Evolutionary conservation across 2,797 vertebrate species (phyloP).

Genomic region (Threskiornis aethiopicus): DNA sequence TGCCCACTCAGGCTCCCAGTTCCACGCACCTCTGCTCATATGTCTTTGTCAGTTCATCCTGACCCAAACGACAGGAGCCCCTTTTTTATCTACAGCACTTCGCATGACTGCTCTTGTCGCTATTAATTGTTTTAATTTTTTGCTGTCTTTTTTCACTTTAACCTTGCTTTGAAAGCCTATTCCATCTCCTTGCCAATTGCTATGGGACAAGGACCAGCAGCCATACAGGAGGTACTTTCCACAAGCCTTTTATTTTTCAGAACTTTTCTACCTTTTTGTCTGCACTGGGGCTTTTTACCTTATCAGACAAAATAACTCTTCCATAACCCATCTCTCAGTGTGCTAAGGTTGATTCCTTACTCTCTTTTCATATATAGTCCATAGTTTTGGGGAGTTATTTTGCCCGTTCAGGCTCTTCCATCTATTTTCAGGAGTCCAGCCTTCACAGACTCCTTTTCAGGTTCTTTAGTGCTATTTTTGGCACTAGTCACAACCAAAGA

Average conservation of each 20-base stretch:
- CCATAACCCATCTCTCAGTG: not conserved
- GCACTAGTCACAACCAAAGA: not conserved
- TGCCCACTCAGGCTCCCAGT: fast-evolving
- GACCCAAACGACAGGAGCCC: not conserved
- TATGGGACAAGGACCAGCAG: not conserved
- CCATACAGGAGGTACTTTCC: not conserved
- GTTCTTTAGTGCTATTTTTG: not conserved
- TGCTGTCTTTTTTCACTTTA: not conserved
- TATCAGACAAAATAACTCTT: not conserved
- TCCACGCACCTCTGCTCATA: not conserved
- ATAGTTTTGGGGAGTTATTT: not conserved
- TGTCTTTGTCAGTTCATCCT: not conserved
- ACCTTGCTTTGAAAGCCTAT: not conserved
- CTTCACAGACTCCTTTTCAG: not conserved
- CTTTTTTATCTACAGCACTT: not conserved
- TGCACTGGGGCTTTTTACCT: not conserved
- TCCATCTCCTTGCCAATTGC: not conserved
- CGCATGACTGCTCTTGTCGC: not conserved
- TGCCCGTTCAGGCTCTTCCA: fast-evolving
- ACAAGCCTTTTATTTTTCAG: not conserved
- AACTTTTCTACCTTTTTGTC: not conserved
- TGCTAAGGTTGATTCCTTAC: not conserved
- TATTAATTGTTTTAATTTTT: not conserved
- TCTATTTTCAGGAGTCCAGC: not conserved
- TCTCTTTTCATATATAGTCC: not conserved